Conservation (phyloP, 2,797 vertebrate genomes). For the Sarcophilus harrisii region DNA sequence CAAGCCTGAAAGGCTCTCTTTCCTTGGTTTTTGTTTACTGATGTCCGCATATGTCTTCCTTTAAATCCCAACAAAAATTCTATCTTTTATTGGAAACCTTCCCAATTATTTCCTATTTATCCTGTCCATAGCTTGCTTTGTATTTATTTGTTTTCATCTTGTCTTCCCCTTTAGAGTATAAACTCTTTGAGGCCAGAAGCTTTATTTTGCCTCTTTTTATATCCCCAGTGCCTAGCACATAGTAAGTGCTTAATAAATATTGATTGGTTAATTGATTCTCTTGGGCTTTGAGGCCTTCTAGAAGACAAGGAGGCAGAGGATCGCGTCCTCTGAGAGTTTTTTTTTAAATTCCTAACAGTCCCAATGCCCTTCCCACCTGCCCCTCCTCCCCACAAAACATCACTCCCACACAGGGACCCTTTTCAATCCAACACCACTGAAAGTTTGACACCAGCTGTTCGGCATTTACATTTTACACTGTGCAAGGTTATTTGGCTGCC, state of each 20-base stretch:
- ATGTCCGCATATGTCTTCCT: neutral
- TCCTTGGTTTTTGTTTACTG: neutral
- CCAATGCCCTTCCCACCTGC: neutral
- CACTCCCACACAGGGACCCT: slow-evolving; percentile 62
- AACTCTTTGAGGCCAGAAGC: neutral
- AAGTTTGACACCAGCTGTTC: slow-evolving; percentile 43
- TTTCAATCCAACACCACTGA: slow-evolving; percentile 28
- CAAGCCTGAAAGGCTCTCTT: neutral
- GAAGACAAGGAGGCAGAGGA: neutral
- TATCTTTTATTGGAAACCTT: neutral
- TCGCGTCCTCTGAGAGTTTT: neutral
- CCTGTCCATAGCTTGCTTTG: neutral
- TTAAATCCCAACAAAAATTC: neutral
- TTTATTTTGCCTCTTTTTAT: neutral
- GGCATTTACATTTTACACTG: slow-evolving; percentile 58
- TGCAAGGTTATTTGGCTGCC: slow-evolving; percentile 61
- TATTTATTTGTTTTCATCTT: neutral
- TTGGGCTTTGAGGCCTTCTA: neutral
- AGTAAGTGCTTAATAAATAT: neutral
- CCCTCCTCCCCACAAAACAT: neutral
- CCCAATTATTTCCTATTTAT: neutral
- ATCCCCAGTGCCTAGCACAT: neutral
- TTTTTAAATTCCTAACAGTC: neutral
- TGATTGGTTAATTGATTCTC: neutral
- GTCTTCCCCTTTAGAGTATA: neutral